Base-by-base conservation (phyloP, 1,140 invertebrate genomes). In the Calycopis cecrops region DNA sequence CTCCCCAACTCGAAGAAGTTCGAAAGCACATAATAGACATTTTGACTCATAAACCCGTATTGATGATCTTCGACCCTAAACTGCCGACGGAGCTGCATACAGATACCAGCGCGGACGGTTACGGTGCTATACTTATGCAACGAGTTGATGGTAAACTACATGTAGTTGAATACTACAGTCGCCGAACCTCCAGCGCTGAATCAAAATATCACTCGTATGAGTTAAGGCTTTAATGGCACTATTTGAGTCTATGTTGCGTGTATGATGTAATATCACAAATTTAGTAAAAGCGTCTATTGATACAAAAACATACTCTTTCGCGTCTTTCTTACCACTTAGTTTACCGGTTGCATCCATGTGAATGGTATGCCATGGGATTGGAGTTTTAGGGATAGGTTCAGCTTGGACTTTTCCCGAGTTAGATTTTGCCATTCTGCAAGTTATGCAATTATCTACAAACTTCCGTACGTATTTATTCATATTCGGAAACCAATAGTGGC, bases 401-500 rank as follows among this genome's bases (percentile, higher is more conserved):
- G 38, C 60, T 12, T 62, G 60, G 1, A 51, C 12, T 9, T 18
- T 18, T 6, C 59, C 63, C 1, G 63, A 55, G 9, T 67, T 16
- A 4, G 54, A 42, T 37, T 68, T 68, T n/a, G 62, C 34, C 4
- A 56, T 9, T 28, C 40, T 60, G 48, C 62, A 65, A 10, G 48
- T 56, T 1, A 40, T 12, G 47, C 55, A 8, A 12, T 56, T 54
- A 40, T 57, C 52, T 1, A 69, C 54, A 21, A 63, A 69, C 28
- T 63, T 64, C 4, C 47, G 35, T 1, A 65, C 58, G 9, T 59
- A 70, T 16, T 44, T 38, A 17, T 49, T 38, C 60, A 70, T 63
- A n/a, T 35, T 9, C 1, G 17, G 17, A 40, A 71, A 68, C 65
- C 69, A 71, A 34, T 64, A 71, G 49, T 53, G 17, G 12, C 66